Conservation (phyloP, 2,888 invertebrate genomes). For the Baccha elongata region DNA sequence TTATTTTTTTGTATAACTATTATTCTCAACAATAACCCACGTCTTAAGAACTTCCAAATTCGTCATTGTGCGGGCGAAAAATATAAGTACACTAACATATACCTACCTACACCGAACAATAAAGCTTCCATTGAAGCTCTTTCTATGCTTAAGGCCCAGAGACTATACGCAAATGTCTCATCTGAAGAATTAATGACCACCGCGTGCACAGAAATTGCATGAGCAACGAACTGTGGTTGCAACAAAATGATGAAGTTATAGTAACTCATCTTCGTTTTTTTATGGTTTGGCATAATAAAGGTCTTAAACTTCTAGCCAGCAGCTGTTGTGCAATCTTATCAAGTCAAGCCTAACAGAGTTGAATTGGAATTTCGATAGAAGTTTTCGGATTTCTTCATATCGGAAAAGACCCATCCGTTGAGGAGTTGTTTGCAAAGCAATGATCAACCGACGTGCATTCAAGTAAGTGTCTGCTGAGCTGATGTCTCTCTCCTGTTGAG, state of each 20-base stretch:
- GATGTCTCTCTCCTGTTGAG: constrained; percentile 40
- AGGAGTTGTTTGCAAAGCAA: constrained; percentile 18
- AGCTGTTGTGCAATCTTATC: constrained; percentile 45
- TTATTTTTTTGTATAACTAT: not conserved
- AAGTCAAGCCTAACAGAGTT: constrained; percentile 52
- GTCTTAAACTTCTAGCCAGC: not conserved
- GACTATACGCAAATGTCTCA: constrained; percentile 12
- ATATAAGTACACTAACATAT: not conserved
- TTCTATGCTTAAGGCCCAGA: not conserved
- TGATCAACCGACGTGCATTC: not conserved
- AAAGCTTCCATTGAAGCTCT: constrained; percentile 16
- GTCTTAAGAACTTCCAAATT: constrained; percentile 40
- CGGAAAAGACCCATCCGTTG: constrained; percentile 50
- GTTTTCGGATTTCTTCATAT: constrained; percentile 39
- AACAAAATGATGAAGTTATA: constrained; percentile 1
- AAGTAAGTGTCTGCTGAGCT: constrained; percentile 12
- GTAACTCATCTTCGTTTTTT: constrained; percentile 27
- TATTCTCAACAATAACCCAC: constrained; percentile 35
- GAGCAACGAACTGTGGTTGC: constrained; percentile 1
- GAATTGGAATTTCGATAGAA: constrained; percentile 41
- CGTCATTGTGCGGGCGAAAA: constrained; percentile 37
- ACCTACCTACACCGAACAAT: not conserved
- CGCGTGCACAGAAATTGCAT: constrained; percentile 28
- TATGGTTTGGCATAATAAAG: not conserved
- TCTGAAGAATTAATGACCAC: constrained; percentile 35